phyloP scores from a whole-genome alignment of 2,113 vertebrate genomes.

The Pygoscelis adeliae region DNA sequence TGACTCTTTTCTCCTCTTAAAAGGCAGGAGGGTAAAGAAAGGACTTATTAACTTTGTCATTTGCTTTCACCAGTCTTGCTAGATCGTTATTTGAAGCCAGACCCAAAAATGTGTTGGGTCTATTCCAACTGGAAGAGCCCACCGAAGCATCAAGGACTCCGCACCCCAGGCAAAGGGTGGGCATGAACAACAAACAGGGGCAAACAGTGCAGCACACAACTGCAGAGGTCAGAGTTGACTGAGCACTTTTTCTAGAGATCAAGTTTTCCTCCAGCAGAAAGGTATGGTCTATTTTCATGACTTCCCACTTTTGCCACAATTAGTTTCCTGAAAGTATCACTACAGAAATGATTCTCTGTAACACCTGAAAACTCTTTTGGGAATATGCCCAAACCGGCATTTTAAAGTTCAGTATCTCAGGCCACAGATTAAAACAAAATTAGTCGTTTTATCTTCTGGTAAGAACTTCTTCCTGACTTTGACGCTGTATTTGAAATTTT shows the following conservation, averaged over 20 bases:
- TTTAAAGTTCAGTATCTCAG: background rate
- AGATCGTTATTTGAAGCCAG: background rate
- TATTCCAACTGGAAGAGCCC: background rate
- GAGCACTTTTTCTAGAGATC: background rate
- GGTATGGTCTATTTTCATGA: background rate
- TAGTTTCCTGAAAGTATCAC: background rate
- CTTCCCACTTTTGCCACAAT: background rate
- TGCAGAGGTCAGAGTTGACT: background rate
- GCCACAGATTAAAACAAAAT: background rate
- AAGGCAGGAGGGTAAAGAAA: background rate
- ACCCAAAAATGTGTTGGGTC: background rate
- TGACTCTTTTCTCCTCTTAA: background rate
- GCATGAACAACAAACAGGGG: rapidly evolving
- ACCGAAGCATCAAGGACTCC: background rate
- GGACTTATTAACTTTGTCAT: background rate
- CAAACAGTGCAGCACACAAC: too few relatives aligned
- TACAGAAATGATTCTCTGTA: background rate
- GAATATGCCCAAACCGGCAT: background rate
- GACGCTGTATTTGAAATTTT: background rate
- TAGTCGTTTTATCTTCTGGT: background rate
- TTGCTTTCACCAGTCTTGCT: background rate
- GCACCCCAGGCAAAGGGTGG: background rate
- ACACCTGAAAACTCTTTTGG: background rate
- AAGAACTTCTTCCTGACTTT: background rate
- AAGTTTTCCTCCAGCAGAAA: background rate